Percentiles rank a stretch among this genome's conserved stretches.
Evolutionary conservation across 1,140 invertebrate species (phyloP).

Genomic region (Triops longicaudatus): DNA sequence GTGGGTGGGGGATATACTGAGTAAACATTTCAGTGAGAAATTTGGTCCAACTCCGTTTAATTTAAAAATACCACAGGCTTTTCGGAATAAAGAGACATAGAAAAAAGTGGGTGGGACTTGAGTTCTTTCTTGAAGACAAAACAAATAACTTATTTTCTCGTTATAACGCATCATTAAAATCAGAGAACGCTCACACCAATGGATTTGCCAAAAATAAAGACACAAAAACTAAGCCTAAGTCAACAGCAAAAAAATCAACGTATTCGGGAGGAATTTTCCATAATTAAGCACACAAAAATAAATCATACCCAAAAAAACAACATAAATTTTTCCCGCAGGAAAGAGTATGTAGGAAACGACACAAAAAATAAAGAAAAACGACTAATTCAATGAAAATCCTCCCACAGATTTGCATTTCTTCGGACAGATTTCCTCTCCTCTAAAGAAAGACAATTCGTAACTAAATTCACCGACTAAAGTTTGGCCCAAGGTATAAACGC

Average conservation of each 20-base stretch:
- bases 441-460: not conserved
- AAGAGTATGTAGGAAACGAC: not conserved
- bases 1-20: not conserved
- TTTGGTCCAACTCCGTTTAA: constrained; percentile 11
- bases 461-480: not conserved
- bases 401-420: not conserved
- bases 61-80: constrained; percentile 11
- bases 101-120: not conserved
- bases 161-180: not conserved
- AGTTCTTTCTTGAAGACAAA: not conserved
- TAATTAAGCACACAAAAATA: not conserved
- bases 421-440: not conserved
- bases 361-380: constrained; percentile 6
- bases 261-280: not conserved
- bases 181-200: not conserved
- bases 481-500: not conserved
- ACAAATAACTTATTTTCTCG: not conserved
- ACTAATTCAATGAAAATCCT: not conserved
- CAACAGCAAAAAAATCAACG: not conserved
- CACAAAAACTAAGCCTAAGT: not conserved
- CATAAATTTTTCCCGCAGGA: not conserved
- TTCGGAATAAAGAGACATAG: not conserved
- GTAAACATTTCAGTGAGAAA: constrained; percentile 12
- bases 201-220: not conserved
- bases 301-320: not conserved